A percentile compares a stretch with the other conserved stretches of the same genome.
Evolutionary conservation across 2,888 invertebrate species (phyloP).

Genomic region (Amphimallon solstitiale): DNA sequence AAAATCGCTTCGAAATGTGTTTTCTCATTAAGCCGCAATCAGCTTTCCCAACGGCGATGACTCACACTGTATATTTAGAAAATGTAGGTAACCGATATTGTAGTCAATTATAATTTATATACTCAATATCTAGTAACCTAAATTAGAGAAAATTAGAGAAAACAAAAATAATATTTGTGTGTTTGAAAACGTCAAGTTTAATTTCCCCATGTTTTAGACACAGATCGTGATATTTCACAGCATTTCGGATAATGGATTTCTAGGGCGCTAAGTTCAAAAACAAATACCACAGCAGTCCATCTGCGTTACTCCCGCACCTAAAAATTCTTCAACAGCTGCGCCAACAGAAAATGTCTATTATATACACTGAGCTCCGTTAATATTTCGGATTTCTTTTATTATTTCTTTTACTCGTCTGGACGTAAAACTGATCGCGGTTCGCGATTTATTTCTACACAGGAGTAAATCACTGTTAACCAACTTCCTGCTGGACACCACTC

Average conservation of each 20-base stretch:
- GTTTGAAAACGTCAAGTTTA: conserved; percentile 6
- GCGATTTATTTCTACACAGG: conserved; percentile 32
- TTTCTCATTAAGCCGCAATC: no score
- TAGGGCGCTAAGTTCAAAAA: conserved; percentile 14
- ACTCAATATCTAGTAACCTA: no score
- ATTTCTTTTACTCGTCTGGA: background rate
- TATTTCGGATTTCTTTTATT: background rate
- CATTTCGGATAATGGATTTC: conserved; percentile 18
- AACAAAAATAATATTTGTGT: conserved; percentile 1
- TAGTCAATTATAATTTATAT: no score
- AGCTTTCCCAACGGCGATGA: no score
- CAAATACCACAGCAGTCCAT: conserved; percentile 4
- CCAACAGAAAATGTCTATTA: background rate
- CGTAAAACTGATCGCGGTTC: conserved; percentile 5
- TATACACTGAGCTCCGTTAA: background rate
- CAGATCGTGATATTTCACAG: conserved; percentile 26
- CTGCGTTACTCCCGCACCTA: no score
- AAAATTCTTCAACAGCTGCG: background rate
- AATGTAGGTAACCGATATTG: no score
- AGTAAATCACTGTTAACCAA: conserved; percentile 46
- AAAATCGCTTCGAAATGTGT: no score
- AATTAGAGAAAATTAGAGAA: no score
- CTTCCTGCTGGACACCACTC: conserved; percentile 44
- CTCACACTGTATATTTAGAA: no score
- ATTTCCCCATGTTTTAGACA: conserved; percentile 22